Evolutionary conservation across 2,797 vertebrate species (phyloP).

Genomic region (Leptodactylus fallax): DNA sequence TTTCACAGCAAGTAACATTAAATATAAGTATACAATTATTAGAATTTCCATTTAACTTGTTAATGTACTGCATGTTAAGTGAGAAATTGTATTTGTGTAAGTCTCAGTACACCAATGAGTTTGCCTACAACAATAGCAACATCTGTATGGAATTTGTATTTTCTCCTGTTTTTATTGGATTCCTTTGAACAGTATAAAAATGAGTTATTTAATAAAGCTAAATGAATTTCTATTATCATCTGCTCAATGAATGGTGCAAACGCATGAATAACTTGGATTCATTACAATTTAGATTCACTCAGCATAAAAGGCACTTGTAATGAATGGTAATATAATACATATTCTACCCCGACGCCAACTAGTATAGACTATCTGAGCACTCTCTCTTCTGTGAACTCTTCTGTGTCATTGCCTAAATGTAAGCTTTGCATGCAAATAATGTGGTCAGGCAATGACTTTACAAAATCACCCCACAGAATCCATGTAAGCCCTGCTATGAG

Average conservation of each 20-base stretch:
- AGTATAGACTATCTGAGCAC: too few relatives aligned
- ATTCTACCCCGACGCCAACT: too few relatives aligned
- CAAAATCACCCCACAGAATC: too few relatives aligned
- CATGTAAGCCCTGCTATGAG: too few relatives aligned
- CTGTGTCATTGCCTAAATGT: not conserved
- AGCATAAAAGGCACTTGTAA: not conserved
- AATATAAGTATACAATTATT: too few relatives aligned
- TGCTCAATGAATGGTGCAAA: not conserved
- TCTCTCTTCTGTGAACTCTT: too few relatives aligned
- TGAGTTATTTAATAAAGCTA: not conserved
- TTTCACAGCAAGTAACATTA: too few relatives aligned
- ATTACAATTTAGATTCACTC: not conserved
- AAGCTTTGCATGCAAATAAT: not conserved
- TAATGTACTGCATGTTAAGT: too few relatives aligned
- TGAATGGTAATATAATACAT: not conserved
- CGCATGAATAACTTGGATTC: not conserved
- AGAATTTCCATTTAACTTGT: too few relatives aligned
- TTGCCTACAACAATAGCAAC: not conserved
- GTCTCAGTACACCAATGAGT: not conserved
- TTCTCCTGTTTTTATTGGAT: not conserved
- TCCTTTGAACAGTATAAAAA: not conserved
- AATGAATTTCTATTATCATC: not conserved
- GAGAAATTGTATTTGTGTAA: too few relatives aligned
- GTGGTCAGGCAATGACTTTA: not conserved
- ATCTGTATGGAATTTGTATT: not conserved